Percentiles rank a stretch among this genome's conserved stretches.
phyloP scores from a whole-genome alignment of 1,140 invertebrate species.

The Drosophila kikkawai region DNA sequence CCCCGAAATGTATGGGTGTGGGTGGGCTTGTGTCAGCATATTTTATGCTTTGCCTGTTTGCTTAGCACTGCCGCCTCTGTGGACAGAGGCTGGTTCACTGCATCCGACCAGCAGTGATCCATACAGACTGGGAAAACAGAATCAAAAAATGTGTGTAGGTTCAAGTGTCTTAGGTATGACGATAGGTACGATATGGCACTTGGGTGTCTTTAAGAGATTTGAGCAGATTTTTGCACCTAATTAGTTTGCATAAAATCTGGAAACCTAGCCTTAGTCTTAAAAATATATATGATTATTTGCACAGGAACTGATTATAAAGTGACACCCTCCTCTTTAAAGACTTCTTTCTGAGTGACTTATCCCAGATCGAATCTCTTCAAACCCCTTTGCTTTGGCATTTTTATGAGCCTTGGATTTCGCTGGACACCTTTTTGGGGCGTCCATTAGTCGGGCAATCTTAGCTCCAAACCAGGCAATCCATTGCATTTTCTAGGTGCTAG shows the following conservation, averaged over 20 bases:
- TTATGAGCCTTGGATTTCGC: neutral
- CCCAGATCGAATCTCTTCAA: neutral
- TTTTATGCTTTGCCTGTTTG: conserved; percentile 52
- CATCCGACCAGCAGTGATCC: conserved; percentile 53
- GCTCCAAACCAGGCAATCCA: conserved; percentile 27
- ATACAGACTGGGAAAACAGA: conserved; percentile 23
- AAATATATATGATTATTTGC: too few relatives aligned
- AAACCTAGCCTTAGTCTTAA: too few relatives aligned
- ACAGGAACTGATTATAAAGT: too few relatives aligned
- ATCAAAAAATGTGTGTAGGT: conserved; percentile 8
- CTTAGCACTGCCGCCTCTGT: conserved; percentile 64
- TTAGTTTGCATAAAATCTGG: neutral
- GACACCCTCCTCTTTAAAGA: neutral
- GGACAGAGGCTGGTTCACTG: conserved; percentile 50
- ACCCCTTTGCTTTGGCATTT: conserved; percentile 11
- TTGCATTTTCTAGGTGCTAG: conserved; percentile 40
- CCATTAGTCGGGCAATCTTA: conserved; percentile 42
- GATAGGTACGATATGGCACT: neutral
- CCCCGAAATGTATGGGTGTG: conserved; percentile 38
- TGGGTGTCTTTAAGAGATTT: neutral
- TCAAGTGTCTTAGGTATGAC: neutral
- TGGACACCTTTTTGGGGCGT: neutral
- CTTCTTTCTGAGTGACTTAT: too few relatives aligned
- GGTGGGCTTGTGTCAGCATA: conserved; percentile 18
- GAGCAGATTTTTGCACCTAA: neutral